Percentiles rank a stretch among this genome's conserved stretches.
These are phyloP conservation scores for Channa maculata DNA, from an alignment of 2,113 vertebrate species.

Conservation along the genomic window DNA sequence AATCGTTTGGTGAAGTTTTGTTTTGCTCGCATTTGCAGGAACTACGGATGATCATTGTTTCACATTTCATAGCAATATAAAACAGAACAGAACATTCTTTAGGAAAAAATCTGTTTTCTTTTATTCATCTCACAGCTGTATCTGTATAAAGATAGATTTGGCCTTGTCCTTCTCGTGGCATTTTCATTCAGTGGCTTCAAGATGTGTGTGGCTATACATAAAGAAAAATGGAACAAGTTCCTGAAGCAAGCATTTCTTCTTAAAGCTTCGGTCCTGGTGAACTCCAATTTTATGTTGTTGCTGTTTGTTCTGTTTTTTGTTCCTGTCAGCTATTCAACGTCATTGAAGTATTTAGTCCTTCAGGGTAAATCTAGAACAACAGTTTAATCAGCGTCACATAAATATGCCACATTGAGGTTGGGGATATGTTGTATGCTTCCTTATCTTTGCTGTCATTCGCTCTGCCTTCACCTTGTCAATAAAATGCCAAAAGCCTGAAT, in stretches of 20 bases:
- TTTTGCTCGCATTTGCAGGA: constrained; percentile 2
- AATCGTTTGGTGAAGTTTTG: not conserved
- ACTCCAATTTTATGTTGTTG: not conserved
- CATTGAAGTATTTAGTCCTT: constrained; percentile 8
- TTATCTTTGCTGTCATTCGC: constrained; percentile 37
- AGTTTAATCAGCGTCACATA: constrained; percentile 16
- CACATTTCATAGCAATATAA: not conserved
- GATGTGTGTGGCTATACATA: not conserved
- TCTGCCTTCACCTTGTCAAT: constrained; percentile 48
- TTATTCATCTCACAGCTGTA: constrained; percentile 24
- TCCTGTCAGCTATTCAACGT: constrained; percentile 25
- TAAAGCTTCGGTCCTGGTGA: constrained; percentile 9
- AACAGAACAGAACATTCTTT: constrained; percentile 5
- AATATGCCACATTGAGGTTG: constrained; percentile 5
- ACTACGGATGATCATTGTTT: not conserved
- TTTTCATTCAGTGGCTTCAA: constrained; percentile 23
- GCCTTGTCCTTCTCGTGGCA: constrained; percentile 23
- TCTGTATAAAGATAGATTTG: constrained; percentile 33
- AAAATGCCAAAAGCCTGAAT: constrained; percentile 59
- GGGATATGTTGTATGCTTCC: constrained; percentile 16
- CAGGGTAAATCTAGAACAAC: constrained; percentile 31
- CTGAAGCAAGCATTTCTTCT: constrained; percentile 8
- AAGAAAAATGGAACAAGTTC: constrained; percentile 7
- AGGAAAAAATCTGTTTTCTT: constrained; percentile 7
- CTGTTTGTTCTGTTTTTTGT: constrained; percentile 11